These are phyloP conservation scores for Eupristina koningsbergeri DNA, from an alignment of 1,140 invertebrate genomes.

Conservation along the genomic window DNA sequence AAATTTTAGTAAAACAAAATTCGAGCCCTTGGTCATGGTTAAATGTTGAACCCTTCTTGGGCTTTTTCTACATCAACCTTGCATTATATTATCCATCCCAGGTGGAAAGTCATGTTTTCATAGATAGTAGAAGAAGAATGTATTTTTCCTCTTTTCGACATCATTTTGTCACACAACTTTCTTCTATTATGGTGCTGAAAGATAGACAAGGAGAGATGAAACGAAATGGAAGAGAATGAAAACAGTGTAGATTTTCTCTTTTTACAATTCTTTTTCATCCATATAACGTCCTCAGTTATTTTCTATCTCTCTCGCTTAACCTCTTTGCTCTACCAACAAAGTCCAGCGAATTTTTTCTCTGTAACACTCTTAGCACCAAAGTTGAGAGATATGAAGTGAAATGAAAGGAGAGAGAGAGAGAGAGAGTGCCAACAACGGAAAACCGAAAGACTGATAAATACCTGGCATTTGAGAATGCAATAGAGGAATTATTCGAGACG, in stretches of 20 bases:
- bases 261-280: not conserved
- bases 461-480: not conserved
- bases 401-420: too few relatives aligned
- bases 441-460: constrained; percentile 12
- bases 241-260: not conserved
- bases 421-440: not conserved
- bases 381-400: too few relatives aligned
- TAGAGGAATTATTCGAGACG: not conserved
- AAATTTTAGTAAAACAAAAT: not conserved
- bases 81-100: constrained; percentile 7
- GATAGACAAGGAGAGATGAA: not conserved
- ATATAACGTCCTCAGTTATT: not conserved
- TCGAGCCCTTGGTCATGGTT: not conserved
- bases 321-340: not conserved
- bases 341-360: constrained; percentile 18
- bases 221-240: not conserved
- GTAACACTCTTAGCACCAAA: not conserved
- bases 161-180: constrained; percentile 27
- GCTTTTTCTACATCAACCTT: constrained; percentile 8
- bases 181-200: constrained; percentile 20
- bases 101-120: constrained; percentile 40
- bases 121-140: constrained; percentile 20
- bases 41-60: constrained; percentile 51
- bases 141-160: constrained; percentile 30
- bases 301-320: not conserved